phyloP scores from a whole-genome alignment of 2,113 vertebrate species.

The Tor tambroides region DNA sequence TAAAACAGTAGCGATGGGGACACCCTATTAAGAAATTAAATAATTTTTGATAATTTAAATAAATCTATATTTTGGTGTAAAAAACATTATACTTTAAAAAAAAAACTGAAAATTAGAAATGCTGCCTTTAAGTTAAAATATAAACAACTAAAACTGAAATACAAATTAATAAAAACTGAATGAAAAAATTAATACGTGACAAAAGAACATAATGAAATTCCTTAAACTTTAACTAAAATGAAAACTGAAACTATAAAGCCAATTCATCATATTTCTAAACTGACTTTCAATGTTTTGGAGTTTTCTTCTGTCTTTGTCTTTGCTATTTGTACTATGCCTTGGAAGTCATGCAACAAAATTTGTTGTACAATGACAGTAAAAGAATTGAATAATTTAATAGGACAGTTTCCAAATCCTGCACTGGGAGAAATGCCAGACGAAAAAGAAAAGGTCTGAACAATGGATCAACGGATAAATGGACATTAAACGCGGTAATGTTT shows the following conservation, averaged over 20 bases:
- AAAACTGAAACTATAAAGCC: not conserved
- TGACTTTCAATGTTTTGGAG: not conserved
- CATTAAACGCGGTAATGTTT: not conserved
- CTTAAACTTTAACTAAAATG: not conserved
- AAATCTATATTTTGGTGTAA: no score
- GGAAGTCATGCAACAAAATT: not conserved
- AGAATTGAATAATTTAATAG: not conserved
- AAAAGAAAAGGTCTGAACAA: constrained; percentile 12
- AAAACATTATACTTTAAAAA: not conserved
- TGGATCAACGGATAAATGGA: not conserved
- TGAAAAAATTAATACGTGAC: not conserved
- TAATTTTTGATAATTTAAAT: no score
- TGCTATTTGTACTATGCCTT: not conserved
- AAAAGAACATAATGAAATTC: not conserved
- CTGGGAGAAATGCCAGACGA: not conserved
- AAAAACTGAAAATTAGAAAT: not conserved
- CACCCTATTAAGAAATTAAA: no score
- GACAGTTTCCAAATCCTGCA: not conserved
- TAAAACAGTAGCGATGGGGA: no score
- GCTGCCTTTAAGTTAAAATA: not conserved
- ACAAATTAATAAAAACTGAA: not conserved
- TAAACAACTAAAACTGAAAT: not conserved
- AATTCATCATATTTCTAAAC: not conserved
- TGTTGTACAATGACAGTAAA: not conserved
- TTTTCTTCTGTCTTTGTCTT: not conserved